These are phyloP conservation scores for Thera britannica DNA, from an alignment of 2,888 invertebrate genomes.

Conservation along the genomic window DNA sequence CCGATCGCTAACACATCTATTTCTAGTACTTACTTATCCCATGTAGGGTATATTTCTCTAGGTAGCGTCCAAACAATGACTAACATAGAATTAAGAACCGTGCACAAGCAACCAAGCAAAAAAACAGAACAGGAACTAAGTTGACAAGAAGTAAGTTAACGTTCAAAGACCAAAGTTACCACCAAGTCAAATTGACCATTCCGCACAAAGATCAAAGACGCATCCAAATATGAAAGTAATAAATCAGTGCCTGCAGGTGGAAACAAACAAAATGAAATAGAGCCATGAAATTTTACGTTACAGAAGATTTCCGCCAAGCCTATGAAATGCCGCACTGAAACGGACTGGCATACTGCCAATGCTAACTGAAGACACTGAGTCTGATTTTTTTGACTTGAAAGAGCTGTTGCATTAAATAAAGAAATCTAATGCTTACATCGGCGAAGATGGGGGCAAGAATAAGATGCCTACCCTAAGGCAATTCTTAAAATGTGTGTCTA, in stretches of 20 bases:
- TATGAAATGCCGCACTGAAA: slow-evolving; percentile 7
- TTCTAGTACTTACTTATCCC: too few species aligned
- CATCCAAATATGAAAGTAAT: slow-evolving; percentile 18
- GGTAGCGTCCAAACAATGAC: too few species aligned
- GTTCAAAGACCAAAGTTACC: neutral
- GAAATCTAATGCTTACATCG: neutral
- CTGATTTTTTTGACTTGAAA: slow-evolving; percentile 14
- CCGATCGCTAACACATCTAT: too few species aligned
- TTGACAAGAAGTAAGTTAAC: neutral
- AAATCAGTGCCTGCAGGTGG: slow-evolving; percentile 23
- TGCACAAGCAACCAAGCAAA: neutral
- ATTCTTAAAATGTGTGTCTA: too few species aligned
- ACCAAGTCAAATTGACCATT: neutral
- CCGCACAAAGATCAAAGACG: slow-evolving; percentile 22
- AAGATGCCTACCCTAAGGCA: too few species aligned
- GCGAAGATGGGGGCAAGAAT: too few species aligned
- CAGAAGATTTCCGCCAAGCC: slow-evolving; percentile 18
- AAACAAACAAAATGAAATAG: slow-evolving; percentile 20
- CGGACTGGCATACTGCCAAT: slow-evolving; percentile 17
- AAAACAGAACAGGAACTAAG: neutral
- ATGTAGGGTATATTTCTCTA: too few species aligned
- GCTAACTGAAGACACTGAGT: slow-evolving; percentile 4
- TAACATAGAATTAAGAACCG: too few species aligned
- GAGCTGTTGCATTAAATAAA: neutral
- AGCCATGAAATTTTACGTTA: slow-evolving; percentile 17